phyloP scores from a whole-genome alignment of 2,888 invertebrate species.

The Thereva unica region DNA sequence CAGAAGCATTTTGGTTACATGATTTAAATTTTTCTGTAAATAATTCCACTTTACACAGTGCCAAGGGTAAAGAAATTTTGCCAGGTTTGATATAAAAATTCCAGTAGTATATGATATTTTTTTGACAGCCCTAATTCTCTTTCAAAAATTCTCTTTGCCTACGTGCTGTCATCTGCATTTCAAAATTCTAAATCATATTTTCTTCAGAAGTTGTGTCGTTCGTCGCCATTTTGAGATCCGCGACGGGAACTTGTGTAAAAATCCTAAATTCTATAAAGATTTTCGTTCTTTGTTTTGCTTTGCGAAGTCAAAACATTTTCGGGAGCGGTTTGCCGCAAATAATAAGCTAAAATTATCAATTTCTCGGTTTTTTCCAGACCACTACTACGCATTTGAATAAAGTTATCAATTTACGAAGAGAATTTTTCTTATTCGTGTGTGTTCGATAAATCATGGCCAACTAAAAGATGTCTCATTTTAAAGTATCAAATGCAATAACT shows the following conservation, averaged over 20 bases:
- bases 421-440: conserved; percentile 43
- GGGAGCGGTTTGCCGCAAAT: conserved; percentile 20
- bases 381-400: conserved; percentile 15
- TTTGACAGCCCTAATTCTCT: too few relatives aligned
- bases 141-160: too few relatives aligned
- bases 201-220: conserved; percentile 11
- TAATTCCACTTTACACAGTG: too few relatives aligned
- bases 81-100: too few relatives aligned
- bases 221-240: conserved; percentile 38
- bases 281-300: conserved; percentile 13
- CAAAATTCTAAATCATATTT: neutral
- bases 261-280: conserved; percentile 9
- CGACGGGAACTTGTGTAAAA: conserved; percentile 36
- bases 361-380: neutral
- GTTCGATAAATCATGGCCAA: conserved; percentile 56
- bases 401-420: conserved; percentile 8
- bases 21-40: too few relatives aligned
- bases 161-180: neutral
- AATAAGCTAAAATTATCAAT: neutral
- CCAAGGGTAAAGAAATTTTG: too few relatives aligned
- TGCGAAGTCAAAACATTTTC: neutral
- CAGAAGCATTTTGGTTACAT: too few relatives aligned
- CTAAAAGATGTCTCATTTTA: conserved; percentile 57
- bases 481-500: conserved; percentile 52
- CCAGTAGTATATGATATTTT: too few relatives aligned